These are phyloP conservation scores for Drosophila sucinea DNA, from an alignment of 1,140 invertebrate genomes.

Conservation along the genomic window DNA sequence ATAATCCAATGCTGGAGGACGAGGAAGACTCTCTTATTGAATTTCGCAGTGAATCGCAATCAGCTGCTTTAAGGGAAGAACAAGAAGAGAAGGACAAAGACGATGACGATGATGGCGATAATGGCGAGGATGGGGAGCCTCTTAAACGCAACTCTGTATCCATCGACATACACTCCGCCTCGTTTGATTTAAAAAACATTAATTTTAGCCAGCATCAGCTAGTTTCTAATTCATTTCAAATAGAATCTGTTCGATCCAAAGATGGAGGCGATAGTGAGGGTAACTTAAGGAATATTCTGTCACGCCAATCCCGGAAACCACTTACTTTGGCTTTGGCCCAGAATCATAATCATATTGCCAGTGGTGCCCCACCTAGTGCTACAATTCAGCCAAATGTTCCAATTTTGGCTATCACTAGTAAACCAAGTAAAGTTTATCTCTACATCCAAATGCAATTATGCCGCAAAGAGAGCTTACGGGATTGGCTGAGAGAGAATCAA, in stretches of 20 bases:
- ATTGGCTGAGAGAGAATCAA: constrained; percentile 90
- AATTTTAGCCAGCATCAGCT: constrained; percentile 72
- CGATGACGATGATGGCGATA: constrained; percentile 28
- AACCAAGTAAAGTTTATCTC: constrained; percentile 87
- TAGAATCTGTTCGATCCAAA: constrained; percentile 78
- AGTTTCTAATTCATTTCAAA: constrained; percentile 80
- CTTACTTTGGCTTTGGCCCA: constrained; percentile 51
- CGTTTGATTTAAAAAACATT: constrained; percentile 72
- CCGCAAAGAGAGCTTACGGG: constrained; percentile 92
- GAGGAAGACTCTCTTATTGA: constrained; percentile 77
- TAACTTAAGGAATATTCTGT: constrained; percentile 33
- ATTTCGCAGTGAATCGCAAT: constrained; percentile 77
- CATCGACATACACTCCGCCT: constrained; percentile 75
- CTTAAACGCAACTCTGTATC: constrained; percentile 59
- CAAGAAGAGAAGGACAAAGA: constrained; percentile 24
- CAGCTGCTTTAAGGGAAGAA: constrained; percentile 57
- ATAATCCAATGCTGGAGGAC: constrained; percentile 34
- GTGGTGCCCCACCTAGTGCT: constrained; percentile 39
- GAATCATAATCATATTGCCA: constrained; percentile 50
- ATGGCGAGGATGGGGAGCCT: constrained; percentile 21
- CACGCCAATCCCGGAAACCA: constrained; percentile 39
- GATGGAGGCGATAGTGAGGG: constrained; percentile 27
- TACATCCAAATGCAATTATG: constrained; percentile 99
- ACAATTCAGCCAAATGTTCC: constrained; percentile 35
- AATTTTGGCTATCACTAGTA: constrained; percentile 12